These are phyloP conservation scores for Argyresthia albistria DNA, from an alignment of 2,888 invertebrate genomes.

Conservation along the genomic window DNA sequence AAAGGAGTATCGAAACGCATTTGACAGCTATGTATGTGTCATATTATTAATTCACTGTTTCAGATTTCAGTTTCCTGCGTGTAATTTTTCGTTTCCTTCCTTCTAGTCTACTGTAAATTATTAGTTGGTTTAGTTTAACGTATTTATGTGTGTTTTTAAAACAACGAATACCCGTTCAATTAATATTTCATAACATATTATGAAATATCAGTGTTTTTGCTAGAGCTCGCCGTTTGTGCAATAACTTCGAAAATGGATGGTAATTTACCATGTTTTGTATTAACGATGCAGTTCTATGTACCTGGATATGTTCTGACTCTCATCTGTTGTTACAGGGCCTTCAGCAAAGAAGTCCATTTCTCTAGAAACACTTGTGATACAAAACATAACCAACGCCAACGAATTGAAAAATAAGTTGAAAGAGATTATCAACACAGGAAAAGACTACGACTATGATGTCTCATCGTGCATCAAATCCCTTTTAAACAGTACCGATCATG, in stretches of 20 bases:
- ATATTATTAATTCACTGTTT: too few relatives aligned
- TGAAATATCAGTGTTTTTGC: constrained; percentile 1
- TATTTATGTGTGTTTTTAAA: too few relatives aligned
- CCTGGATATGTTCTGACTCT: not conserved
- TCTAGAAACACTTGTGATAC: constrained; percentile 48
- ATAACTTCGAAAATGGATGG: constrained; percentile 11
- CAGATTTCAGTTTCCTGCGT: too few relatives aligned
- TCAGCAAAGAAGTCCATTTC: constrained; percentile 51
- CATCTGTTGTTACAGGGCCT: constrained; percentile 27
- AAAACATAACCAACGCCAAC: constrained; percentile 45
- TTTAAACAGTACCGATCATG: constrained; percentile 51
- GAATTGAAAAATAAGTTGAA: constrained; percentile 59
- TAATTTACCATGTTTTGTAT: constrained; percentile 9
- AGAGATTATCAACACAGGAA: constrained; percentile 51
- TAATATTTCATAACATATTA: not conserved
- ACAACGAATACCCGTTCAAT: too few relatives aligned
- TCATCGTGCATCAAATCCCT: constrained; percentile 52
- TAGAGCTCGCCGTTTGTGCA: constrained; percentile 5
- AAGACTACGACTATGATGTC: constrained; percentile 58
- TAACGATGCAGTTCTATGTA: not conserved
- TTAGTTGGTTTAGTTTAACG: too few relatives aligned
- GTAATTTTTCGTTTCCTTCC: too few relatives aligned
- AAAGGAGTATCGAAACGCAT: too few relatives aligned
- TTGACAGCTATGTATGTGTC: too few relatives aligned
- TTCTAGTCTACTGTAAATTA: too few relatives aligned